Evolutionary conservation across 1,140 invertebrate species (phyloP), one percentile per base, ranked within the genome.

Genomic region (Cheumatopsyche charites): DNA sequence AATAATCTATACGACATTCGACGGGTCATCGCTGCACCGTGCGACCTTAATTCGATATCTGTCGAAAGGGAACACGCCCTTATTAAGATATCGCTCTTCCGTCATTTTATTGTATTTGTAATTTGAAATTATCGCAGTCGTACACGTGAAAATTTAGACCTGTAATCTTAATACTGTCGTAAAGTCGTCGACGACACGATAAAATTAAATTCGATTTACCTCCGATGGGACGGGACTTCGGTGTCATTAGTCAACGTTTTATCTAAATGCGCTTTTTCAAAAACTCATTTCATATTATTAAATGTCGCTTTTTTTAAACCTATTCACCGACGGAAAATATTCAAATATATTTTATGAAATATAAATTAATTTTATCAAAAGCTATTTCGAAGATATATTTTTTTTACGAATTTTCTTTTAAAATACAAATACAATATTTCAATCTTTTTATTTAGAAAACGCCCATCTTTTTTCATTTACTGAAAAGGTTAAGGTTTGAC

Each of bases 81-180:
- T 36, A 36, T 36, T 36, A 36, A 36, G 45, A 49, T 49, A 49
- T 13, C 4, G 13, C 13, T 13, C 17, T 49, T 49, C 45, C 17
- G 29, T 36, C 9, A 36, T 36, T 36, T 36, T 36, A 36, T 36
- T 36, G 13, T 15, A 49, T 49, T 49, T 49, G 29, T 36, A 63
- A 29, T 29, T 63, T 62, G 19, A 23, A 11, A 36, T 36, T 36
- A 36, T 36, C 29, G 29, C 9, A 3, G 29, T 36, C 29, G 29
- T 36, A 9, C 3, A 36, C 29, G 9, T 25, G 55, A 13, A 58
- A 25, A 23, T 25, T 23, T 26, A 6, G 55, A 23, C 17, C 9
- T 26, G 15, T 70, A 67, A 72, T 72, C 71, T 72, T 72, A 72
- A 72, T 67, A 67, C 63, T 36, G 15, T 72, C 71, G 71, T 72